Conservation (phyloP, 2,113 vertebrate species). For the Tetrax tetrax region DNA sequence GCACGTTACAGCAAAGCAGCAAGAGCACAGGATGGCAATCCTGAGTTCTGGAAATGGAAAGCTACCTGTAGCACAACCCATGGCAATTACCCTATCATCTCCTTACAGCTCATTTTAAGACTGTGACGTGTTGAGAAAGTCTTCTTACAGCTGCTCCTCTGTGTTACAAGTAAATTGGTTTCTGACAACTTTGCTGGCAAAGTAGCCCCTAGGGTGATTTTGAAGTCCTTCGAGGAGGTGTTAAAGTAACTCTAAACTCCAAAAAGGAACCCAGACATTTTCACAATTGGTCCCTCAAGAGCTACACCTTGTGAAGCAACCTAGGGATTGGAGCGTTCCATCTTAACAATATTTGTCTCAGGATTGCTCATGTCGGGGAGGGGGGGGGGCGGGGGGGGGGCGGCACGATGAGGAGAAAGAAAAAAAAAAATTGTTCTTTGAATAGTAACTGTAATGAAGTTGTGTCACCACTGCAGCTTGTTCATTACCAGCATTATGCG, state of each 20-base stretch:
- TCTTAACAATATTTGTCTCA: not conserved
- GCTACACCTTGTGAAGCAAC: not conserved
- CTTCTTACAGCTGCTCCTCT: not conserved
- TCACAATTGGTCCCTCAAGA: not conserved
- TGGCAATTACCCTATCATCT: not conserved
- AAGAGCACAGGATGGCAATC: not conserved
- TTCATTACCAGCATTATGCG: not conserved
- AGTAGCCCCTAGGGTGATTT: not conserved
- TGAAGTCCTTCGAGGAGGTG: not conserved
- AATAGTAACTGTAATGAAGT: slow-evolving; percentile 18
- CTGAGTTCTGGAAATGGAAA: not conserved
- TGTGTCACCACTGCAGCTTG: slow-evolving; percentile 54
- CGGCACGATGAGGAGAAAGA: too few species aligned
- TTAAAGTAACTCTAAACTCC: not conserved
- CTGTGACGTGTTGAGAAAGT: not conserved
- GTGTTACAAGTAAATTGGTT: slow-evolving; percentile 10
- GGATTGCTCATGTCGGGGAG: not conserved
- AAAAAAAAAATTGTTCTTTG: not conserved
- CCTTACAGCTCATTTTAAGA: not conserved
- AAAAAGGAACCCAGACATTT: not conserved
- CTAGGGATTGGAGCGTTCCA: not conserved
- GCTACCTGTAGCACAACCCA: not conserved
- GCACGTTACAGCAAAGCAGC: not conserved
- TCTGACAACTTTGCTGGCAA: not conserved
- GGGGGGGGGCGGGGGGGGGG: too few species aligned